Base-by-base conservation (phyloP, 2,888 invertebrate genomes). In the Baronia brevicornis region DNA sequence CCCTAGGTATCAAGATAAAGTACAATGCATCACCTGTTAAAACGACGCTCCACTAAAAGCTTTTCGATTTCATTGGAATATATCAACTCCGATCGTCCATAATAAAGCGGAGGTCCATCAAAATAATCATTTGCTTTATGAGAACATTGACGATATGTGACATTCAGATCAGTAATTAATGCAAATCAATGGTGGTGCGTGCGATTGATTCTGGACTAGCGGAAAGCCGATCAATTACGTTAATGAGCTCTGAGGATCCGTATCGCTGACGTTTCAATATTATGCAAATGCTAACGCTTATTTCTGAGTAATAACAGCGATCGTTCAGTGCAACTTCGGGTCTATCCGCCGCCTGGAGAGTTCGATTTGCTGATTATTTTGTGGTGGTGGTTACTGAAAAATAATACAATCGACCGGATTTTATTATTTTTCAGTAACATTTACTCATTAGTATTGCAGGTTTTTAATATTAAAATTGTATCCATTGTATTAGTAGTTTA, bases 161-260 rank as follows among this genome's bases (percentile, higher is more conserved):
- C 78, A 74, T 73, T 66, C 61, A 60, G 59, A 57, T 48, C 63
- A 57, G 67, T 82, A 79, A 82, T 82, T 75, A 80, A 84, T 82
- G 79, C 73, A 80, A 80, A 82, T 79, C 78, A 75, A 71, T 74
- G 70, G 69, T 60, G 51, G 71, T 60, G 70, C 72, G 75, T 78
- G 70, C 67, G 68, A 70, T 68, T 70, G 75, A 73, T 71, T 70
- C 70, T 59, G 63, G 62, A 60, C 69, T 67, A 67, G 65, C 63
- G 68, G 73, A 68, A 73, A 78, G 74, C 79, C 69, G 79, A 80
- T 82, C 78, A 82, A 80, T 82, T 82, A 80, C 68, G 72, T 61
- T 79, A 79, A 84, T 82, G 77, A 82, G 78, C 72, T 69, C 51
- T 58, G 62, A 62, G 72, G 63, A 68, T 66, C 68, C 66, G 67